Conservation (phyloP, 2,888 invertebrate species). For the Microctonus brassicae region DNA sequence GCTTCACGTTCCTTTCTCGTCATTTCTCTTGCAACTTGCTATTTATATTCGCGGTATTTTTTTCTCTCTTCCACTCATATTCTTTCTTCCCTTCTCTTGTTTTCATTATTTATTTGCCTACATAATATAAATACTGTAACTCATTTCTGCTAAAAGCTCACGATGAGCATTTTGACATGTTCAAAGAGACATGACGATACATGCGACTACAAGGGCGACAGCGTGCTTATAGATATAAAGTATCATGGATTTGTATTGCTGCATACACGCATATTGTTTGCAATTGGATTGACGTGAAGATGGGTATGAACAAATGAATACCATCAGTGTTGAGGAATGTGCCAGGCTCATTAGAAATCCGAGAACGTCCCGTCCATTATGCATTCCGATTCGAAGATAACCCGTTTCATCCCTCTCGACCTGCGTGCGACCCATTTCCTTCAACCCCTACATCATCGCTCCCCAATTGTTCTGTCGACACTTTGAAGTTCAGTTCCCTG, state of each 20-base stretch:
- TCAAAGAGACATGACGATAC: neutral
- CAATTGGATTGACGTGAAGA: neutral
- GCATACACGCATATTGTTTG: neutral
- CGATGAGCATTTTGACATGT: neutral
- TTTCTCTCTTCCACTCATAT: neutral
- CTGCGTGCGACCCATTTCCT: slow-evolving; percentile 42
- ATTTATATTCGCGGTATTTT: slow-evolving; percentile 21
- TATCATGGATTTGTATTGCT: neutral
- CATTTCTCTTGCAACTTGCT: slow-evolving; percentile 8
- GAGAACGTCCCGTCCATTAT: slow-evolving; percentile 64
- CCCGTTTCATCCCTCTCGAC: slow-evolving; percentile 46
- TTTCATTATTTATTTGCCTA: slow-evolving; percentile 6
- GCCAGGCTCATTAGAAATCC: slow-evolving; percentile 65
- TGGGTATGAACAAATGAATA: neutral
- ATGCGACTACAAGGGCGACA: neutral
- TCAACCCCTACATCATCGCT: slow-evolving; percentile 49
- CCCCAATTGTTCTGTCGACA: slow-evolving; percentile 27
- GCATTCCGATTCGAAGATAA: slow-evolving; percentile 67
- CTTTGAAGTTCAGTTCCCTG: neutral
- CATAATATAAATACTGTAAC: too few species aligned
- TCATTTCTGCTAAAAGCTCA: neutral
- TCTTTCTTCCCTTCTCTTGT: neutral
- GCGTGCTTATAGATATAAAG: neutral
- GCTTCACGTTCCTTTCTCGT: slow-evolving; percentile 20
- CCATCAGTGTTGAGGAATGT: slow-evolving; percentile 2